Evolutionary conservation across 2,888 invertebrate genomes (phyloP).

Genomic region (Palloptera scutellata): DNA sequence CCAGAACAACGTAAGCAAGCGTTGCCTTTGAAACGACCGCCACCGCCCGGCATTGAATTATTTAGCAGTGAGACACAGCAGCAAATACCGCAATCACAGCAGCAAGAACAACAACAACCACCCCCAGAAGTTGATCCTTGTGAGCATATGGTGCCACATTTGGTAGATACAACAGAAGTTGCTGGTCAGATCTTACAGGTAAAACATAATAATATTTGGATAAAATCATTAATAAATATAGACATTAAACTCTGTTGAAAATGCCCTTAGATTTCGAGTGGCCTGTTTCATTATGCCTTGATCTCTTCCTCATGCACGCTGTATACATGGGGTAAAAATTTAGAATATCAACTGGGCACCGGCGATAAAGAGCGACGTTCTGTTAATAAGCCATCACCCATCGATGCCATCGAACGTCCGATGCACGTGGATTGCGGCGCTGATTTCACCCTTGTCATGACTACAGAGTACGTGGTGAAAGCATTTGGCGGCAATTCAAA

Average conservation of each 20-base stretch:
- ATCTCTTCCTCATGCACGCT: constrained; percentile 75
- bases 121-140: constrained; percentile 51
- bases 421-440: constrained; percentile 64
- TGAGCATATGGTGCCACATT: constrained; percentile 70
- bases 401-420: constrained; percentile 60
- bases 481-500: constrained; percentile 64
- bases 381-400: constrained; percentile 56
- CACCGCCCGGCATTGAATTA: too few relatives aligned
- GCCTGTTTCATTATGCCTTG: constrained; percentile 84
- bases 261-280: constrained; percentile 72
- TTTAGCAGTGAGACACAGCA: neutral
- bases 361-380: constrained; percentile 62
- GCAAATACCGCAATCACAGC: neutral
- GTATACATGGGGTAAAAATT: constrained; percentile 87
- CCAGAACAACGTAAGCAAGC: too few relatives aligned
- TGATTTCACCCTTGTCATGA: constrained; percentile 64
- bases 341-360: constrained; percentile 86
- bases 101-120: constrained; percentile 20
- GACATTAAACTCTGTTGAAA: too few relatives aligned
- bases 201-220: constrained; percentile 30
- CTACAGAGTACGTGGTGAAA: constrained; percentile 60
- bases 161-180: constrained; percentile 72
- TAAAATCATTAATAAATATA: neutral
- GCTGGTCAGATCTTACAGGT: constrained; percentile 73
- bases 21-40: too few relatives aligned